Evolutionary conservation across 2,888 invertebrate genomes (phyloP), one percentile per base, ranked within the genome.

Genomic region (Plagodis pulveraria): DNA sequence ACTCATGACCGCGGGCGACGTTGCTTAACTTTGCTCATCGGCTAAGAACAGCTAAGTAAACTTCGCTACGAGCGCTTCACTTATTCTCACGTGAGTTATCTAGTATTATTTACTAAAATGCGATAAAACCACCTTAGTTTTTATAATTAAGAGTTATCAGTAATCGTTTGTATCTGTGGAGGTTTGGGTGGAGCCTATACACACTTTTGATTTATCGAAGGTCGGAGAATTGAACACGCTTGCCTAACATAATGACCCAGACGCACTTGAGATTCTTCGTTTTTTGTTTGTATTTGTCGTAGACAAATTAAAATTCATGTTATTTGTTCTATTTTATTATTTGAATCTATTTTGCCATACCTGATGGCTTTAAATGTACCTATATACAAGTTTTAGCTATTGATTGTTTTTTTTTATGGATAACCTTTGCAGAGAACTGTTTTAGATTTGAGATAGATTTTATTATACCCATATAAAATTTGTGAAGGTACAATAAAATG

Each of bases 191-290:
- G 42, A 52, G 41, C 45, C 52, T 34, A 12, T 61, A 53, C 50
- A 53, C 46, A 49, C 22, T 50, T 43, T 50, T 56, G 11, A 53
- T 49, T 41, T 32, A 46, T 47, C 53, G 56, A 62, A 62, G 62
- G 64, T 63, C 42, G 50, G 36, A 56, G 12, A 45, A 44, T 44
- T n/a, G 50, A 56, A 60, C 42, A 57, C 40, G 47, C 49, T 65
- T 62, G 63, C 47, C 60, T 62, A 63, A 64, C 49, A 32, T 40
- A 42, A 59, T 59, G 63, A 63, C 66, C 62, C 59, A 66, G 63
- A 62, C 66, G 62, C 50, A 66, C 62, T 62, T 66, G 59, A 59
- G 44, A 56, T 62, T 57, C 52, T 10, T 2, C 22, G 22, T 22
- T 22, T 61, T 48, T 61, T 58, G 58, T 54, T 54, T n/a, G 42